Evolutionary conservation across 2,797 vertebrate genomes (phyloP), one percentile per base, ranked within the genome.

Genomic region (Rhynchonycteris naso): DNA sequence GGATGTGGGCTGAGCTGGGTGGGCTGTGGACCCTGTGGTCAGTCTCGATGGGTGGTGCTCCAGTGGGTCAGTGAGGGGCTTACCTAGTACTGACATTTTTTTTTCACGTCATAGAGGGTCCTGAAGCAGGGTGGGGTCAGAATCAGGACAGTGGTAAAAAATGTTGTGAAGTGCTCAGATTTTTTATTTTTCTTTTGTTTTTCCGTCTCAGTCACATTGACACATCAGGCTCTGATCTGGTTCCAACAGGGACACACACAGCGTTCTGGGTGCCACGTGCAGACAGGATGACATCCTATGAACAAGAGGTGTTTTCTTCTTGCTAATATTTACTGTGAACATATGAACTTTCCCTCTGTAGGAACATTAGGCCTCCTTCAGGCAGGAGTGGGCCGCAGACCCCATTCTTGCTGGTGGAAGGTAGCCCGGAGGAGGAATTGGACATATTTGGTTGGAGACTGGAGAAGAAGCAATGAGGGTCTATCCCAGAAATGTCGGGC

Each of bases 81-180:
- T 35, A 15, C 2, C 15, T 24, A 1, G 1, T 2, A 6, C 7
- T 0, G 2, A 2, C 1, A 7, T 3, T 33, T 15, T 22, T 7
- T 0, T 47, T 30, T 56, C 47, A 21, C 0, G 0, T 65, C 52
- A 11, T 38, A 43, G 0, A 0, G 0, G 4, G 8, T 56, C 71
- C 50, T 33, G 38, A 56, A 4, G n/a, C 28, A 14, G 61, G 21
- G 18, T 30, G 10, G 11, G 3, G 4, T 86, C 28, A n/a, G 35
- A 38, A 18, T 61, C 15, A 9, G 43, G 26, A 52, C 9, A 38
- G 14, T 12, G 7, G 68, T 12, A n/a, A n/a, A n/a, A n/a, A n/a
- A n/a, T 2, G 15, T 6, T 35, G 0, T 24, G 47, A 7, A 7
- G 54, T 22, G 30, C 26, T 35, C 15, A 6, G 10, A 14, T 19